phyloP scores from a whole-genome alignment of 2,888 invertebrate genomes.

The Orchesellides sinensis region DNA sequence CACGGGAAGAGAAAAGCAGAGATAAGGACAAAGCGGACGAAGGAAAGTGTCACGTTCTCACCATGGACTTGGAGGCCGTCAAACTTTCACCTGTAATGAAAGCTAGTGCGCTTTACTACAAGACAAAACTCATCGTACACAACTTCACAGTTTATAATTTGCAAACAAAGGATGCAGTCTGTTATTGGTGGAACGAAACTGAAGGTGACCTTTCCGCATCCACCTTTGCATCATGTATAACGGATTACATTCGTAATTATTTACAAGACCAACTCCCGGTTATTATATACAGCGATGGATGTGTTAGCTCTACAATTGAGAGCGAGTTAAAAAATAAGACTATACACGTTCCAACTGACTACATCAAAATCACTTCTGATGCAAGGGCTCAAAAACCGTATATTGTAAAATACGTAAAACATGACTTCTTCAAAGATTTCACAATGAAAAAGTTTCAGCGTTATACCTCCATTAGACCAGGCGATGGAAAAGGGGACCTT shows the following conservation, averaged over 20 bases:
- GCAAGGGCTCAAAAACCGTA: conserved; percentile 48
- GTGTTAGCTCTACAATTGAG: conserved; percentile 45
- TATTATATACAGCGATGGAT: conserved; percentile 75
- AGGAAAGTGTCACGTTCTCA: conserved; percentile 68
- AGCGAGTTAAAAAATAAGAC: not conserved
- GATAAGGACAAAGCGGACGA: conserved; percentile 59
- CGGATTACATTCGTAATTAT: conserved; percentile 59
- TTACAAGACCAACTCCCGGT: conserved; percentile 66
- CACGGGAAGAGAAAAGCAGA: conserved; percentile 51
- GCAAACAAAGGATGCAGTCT: conserved; percentile 65
- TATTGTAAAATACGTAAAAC: not conserved
- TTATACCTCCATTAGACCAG: conserved; percentile 3
- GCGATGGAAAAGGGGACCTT: not conserved
- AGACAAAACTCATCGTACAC: conserved; percentile 75
- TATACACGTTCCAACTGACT: conserved; percentile 25
- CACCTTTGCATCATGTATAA: conserved; percentile 72
- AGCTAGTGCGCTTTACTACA: conserved; percentile 73
- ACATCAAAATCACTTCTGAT: conserved; percentile 69
- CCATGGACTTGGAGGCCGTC: conserved; percentile 74
- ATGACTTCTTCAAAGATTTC: conserved; percentile 7
- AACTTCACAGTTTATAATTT: conserved; percentile 75
- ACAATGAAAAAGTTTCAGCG: not conserved
- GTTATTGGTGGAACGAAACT: conserved; percentile 74
- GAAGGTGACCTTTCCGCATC: conserved; percentile 72
- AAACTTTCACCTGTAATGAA: conserved; percentile 69